A percentile compares a stretch with the other conserved stretches of the same genome.
Evolutionary conservation across 2,888 invertebrate species (phyloP).

Genomic region (Tromatobia lineatoria): DNA sequence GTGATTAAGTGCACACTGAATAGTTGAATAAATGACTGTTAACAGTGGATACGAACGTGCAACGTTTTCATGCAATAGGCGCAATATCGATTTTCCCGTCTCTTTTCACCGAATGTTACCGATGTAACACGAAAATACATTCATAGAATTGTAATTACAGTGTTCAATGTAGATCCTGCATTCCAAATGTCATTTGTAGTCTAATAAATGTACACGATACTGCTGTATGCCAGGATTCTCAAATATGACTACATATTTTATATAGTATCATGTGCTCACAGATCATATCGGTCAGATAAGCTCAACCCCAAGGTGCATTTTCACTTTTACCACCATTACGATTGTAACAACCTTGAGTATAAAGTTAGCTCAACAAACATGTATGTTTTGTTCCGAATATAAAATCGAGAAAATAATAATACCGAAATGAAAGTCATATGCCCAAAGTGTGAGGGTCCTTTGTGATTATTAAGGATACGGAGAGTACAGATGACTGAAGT

Average conservation of each 20-base stretch:
- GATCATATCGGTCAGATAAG: too few species aligned
- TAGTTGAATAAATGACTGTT: neutral
- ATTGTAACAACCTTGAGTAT: neutral
- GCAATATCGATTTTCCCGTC: slow-evolving; percentile 8
- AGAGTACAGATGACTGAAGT: neutral
- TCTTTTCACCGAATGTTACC: neutral
- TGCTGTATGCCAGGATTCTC: neutral
- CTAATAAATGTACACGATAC: neutral
- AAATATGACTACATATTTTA: neutral
- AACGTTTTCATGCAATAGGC: neutral
- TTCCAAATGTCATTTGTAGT: slow-evolving; percentile 11
- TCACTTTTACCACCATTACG: neutral
- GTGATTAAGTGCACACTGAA: slow-evolving; percentile 14
- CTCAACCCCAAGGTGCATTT: neutral
- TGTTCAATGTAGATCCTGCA: neutral
- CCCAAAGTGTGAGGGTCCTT: neutral
- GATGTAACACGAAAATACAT: neutral
- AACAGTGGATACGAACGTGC: neutral
- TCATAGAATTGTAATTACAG: neutral
- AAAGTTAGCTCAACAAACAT: neutral
- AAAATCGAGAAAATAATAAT: too few species aligned
- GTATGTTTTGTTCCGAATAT: neutral
- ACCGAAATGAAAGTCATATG: neutral
- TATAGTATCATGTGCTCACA: neutral
- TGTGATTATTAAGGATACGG: neutral